Conservation (phyloP, 23 tunicate species). For the Pegea sp. region DNA sequence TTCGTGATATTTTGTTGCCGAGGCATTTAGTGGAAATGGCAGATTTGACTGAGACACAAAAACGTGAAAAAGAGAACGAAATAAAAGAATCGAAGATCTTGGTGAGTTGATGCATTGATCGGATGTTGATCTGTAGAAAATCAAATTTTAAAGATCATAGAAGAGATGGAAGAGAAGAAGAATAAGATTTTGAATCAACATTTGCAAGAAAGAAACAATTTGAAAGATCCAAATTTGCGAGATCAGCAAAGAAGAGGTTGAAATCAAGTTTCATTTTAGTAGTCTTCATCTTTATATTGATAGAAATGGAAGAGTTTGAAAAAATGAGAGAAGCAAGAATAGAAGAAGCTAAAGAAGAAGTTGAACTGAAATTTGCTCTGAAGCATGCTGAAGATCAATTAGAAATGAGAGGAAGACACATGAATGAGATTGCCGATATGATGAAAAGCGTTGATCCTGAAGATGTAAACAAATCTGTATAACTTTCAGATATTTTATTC, state of each 20-base stretch:
- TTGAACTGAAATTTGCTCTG: conserved; percentile 25
- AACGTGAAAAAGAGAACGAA: conserved; percentile 44
- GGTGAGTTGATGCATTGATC: conserved; percentile 12
- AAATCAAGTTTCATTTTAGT: no score
- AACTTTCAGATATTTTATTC: background rate
- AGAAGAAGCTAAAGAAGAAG: conserved; percentile 13
- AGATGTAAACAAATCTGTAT: conserved; percentile 15
- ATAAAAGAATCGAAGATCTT: conserved; percentile 29
- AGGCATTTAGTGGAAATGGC: conserved; percentile 71
- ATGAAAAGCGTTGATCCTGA: conserved; percentile 72
- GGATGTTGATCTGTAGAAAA: background rate
- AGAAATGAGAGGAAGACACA: conserved; percentile 43
- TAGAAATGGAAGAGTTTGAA: conserved; percentile 59
- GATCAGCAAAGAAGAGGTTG: no score
- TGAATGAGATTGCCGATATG: conserved; percentile 52
- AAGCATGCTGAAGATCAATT: conserved; percentile 50
- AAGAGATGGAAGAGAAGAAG: background rate
- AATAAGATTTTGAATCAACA: background rate
- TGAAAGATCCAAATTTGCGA: background rate
- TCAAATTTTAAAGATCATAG: background rate
- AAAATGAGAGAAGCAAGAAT: conserved; percentile 15
- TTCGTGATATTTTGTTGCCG: conserved; percentile 53
- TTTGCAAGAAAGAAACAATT: background rate
- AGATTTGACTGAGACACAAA: conserved; percentile 21
- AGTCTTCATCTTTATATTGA: no score